phyloP scores from a whole-genome alignment of 2,888 invertebrate genomes.

The Gonocerus acuteangulatus region DNA sequence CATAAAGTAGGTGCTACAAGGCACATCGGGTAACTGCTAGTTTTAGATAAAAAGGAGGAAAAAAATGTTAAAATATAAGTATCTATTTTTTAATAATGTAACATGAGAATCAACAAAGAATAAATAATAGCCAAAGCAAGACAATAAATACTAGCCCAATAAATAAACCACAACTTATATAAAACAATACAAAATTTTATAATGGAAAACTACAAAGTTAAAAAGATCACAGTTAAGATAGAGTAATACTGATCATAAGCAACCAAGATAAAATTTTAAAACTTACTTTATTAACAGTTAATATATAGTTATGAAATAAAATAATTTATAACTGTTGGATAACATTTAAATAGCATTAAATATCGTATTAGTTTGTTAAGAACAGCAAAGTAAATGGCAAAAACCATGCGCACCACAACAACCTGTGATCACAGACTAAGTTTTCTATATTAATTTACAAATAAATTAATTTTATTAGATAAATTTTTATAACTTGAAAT shows the following conservation, averaged over 20 bases:
- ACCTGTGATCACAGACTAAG: neutral
- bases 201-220: neutral
- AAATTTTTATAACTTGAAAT: no score
- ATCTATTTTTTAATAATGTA: no score
- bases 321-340: neutral
- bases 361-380: neutral
- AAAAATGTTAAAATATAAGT: no score
- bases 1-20: no score
- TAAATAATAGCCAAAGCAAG: neutral
- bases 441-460: neutral
- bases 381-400: no score
- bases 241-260: neutral
- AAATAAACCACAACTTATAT: neutral
- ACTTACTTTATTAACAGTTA: neutral
- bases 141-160: neutral
- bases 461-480: neutral
- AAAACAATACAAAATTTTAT: neutral
- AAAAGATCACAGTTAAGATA: slow-evolving; percentile 1
- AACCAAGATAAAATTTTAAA: neutral
- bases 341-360: neutral
- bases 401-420: neutral
- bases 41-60: no score
- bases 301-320: neutral
- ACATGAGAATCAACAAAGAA: neutral
- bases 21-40: no score